These are phyloP conservation scores for Acanthoscelides obtectus DNA, from an alignment of 2,888 invertebrate genomes.

Conservation along the genomic window DNA sequence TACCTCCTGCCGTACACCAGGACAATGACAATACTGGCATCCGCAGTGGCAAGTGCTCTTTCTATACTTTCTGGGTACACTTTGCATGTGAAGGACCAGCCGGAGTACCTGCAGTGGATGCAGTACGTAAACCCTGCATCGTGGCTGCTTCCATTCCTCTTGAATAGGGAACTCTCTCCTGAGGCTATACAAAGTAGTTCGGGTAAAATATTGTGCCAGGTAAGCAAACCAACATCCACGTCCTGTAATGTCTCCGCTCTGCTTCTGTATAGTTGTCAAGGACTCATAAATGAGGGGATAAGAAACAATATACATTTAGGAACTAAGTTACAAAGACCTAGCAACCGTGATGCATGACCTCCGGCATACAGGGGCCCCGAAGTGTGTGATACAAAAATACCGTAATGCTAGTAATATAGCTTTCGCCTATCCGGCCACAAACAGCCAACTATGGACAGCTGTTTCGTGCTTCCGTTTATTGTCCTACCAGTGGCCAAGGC, in stretches of 20 bases:
- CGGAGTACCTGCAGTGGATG: slow-evolving; percentile 62
- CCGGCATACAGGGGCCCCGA: too few relatives aligned
- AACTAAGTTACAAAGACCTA: background rate
- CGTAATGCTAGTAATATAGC: too few relatives aligned
- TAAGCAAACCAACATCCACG: too few relatives aligned
- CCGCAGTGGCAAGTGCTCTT: slow-evolving; percentile 57
- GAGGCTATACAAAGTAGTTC: slow-evolving; percentile 58
- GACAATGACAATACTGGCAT: slow-evolving; percentile 58
- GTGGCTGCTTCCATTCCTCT: slow-evolving; percentile 66
- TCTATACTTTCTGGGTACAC: slow-evolving; percentile 63
- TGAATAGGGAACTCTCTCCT: slow-evolving; percentile 61
- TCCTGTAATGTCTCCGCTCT: too few relatives aligned
- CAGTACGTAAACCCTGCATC: slow-evolving; percentile 66
- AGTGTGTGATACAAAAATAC: too few relatives aligned
- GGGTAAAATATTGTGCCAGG: slow-evolving; percentile 58
- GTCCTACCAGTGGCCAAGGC: too few relatives aligned
- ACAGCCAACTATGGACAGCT: too few relatives aligned
- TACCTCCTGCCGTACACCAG: slow-evolving; percentile 64
- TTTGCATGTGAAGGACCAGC: slow-evolving; percentile 64
- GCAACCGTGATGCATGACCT: too few relatives aligned
- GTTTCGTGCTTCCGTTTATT: too few relatives aligned
- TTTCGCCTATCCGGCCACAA: too few relatives aligned
- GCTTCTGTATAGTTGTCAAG: too few relatives aligned
- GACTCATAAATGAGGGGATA: background rate
- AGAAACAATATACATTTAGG: background rate